Conservation (phyloP, 2,797 vertebrate species). For the Anisognathus igniventris region DNA sequence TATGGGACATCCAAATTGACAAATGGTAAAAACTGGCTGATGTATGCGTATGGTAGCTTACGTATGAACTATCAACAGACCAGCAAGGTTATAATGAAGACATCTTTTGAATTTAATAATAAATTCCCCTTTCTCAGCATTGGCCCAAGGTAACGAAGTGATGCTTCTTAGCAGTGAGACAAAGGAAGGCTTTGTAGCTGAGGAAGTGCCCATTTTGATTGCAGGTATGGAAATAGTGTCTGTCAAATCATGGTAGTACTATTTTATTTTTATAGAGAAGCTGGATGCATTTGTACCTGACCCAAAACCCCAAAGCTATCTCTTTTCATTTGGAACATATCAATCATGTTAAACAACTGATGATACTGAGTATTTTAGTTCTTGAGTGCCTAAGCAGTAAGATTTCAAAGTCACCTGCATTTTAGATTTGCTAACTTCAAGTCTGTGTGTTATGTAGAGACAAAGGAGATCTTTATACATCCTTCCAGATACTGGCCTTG, state of each 20-base stretch:
- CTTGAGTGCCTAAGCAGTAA: background rate
- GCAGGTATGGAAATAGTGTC: background rate
- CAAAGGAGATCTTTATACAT: background rate
- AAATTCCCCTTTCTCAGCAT: constrained; percentile 21
- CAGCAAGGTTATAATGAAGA: constrained; percentile 6
- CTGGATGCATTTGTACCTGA: background rate
- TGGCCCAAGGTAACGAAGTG: background rate
- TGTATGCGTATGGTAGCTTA: background rate
- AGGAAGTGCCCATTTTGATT: background rate
- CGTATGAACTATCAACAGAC: background rate
- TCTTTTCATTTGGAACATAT: background rate
- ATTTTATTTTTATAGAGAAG: constrained; percentile 10
- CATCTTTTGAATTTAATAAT: background rate
- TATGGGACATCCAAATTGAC: background rate
- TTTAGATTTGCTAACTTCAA: background rate
- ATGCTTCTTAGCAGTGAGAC: background rate
- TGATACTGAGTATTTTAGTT: background rate
- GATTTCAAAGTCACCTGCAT: background rate
- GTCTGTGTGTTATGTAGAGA: background rate
- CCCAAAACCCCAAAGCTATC: background rate
- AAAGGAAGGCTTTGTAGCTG: background rate
- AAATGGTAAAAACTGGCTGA: constrained; percentile 24
- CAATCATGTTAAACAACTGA: background rate
- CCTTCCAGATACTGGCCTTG: background rate
- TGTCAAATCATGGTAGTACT: background rate